Base-by-base conservation (phyloP, 2,888 invertebrate species). In the Hipparchia semele region DNA sequence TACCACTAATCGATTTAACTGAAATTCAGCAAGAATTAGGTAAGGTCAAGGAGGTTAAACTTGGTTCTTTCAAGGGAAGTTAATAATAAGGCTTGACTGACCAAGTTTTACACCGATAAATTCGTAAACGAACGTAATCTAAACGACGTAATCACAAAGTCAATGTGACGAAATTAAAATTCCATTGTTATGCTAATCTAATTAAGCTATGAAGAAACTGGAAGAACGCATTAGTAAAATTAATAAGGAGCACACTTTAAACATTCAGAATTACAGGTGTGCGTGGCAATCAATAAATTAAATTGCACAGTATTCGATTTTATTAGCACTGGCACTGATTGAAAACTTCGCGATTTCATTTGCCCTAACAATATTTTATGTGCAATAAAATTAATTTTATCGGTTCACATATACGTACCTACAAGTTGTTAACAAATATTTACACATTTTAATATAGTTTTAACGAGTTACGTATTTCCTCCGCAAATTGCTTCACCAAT, bases 321-420 rank as follows among this genome's bases (percentile, higher is more conserved):
- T 51, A 49, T 58, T 46, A 49, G 33, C 39, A 39, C 46, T 45
- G 51, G 8, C n/a, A 45, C 39, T 68, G 64, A 65, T 65, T 58
- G 51, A 53, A 71, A 53, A 49, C n/a, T 49, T 65, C 65, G 39
- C 61, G 45, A 62, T 56, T 68, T 66, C 61, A 69, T 60, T 70
- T 69, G 33, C 13, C 58, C 46, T 65, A 70, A 69, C 64, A 67
- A 71, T 53, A 65, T 75, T 49, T 73, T 77, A 74, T 70, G 72
- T 67, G 67, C 74, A 71, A 76, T 75, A 60, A 73, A 73, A 70
- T 51, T 66, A 53, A 64, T 6, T 51, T 75, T 70, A 75, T 71
- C 59, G 73, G 51, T 56, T 12, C 64, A 46, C 65, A n/a, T 5
- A 4, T 12, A 39, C 10, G 5, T 59, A 59, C 10, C 3, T 10